These are phyloP conservation scores for Porites divaricata DNA, from an alignment of 92 coral and sea anemone genomes.

Conservation along the genomic window DNA sequence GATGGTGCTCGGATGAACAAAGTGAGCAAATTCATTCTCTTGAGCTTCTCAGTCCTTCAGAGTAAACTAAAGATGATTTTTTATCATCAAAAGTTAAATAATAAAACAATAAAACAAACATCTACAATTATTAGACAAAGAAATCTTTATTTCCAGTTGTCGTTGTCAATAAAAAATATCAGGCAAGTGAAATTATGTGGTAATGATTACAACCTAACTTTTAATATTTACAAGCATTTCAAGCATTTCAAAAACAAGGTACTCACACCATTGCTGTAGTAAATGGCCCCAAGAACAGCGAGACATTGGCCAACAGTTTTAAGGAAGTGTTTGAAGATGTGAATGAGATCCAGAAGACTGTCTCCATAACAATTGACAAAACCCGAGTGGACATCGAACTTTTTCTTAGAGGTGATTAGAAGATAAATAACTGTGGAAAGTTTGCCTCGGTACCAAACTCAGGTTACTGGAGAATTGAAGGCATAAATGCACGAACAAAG, in stretches of 20 bases:
- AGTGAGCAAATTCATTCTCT: conserved; percentile 37
- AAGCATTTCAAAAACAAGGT: conserved; percentile 33
- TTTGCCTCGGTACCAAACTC: no score
- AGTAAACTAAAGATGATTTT: conserved; percentile 30
- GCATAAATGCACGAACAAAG: no score
- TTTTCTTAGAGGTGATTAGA: conserved; percentile 63
- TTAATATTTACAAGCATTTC: no score
- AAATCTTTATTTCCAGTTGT: no score
- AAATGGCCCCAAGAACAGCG: conserved; percentile 56
- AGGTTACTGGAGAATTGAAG: no score
- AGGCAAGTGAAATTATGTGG: no score
- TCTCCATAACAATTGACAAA: conserved; percentile 31
- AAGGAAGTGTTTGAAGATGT: conserved; percentile 30
- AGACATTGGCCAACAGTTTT: conserved; percentile 36
- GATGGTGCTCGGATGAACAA: conserved; percentile 69
- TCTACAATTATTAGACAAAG: neutral
- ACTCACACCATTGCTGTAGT: conserved; percentile 66
- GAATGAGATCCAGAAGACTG: conserved; percentile 23
- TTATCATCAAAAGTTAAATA: conserved; percentile 49
- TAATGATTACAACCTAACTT: no score
- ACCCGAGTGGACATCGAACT: conserved; percentile 26
- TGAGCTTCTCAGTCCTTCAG: conserved; percentile 39
- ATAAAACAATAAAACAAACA: neutral
- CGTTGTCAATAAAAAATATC: no score
- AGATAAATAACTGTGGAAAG: conserved; percentile 31